These are phyloP conservation scores for Labroides dimidiatus DNA, from an alignment of 2,797 vertebrate species.

Conservation along the genomic window DNA sequence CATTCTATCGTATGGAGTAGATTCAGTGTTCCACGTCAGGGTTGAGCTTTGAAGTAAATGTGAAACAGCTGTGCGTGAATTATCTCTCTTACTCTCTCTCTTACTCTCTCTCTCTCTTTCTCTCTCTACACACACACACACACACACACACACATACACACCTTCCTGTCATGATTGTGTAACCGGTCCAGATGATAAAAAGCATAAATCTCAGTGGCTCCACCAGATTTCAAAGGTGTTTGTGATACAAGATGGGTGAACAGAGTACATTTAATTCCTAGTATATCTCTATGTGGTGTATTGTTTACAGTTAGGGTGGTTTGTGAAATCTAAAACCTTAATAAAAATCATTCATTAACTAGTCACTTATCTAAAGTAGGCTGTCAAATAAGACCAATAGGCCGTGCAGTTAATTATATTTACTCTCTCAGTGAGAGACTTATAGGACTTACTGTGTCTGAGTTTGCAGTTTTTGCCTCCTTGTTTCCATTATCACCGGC, in stretches of 20 bases:
- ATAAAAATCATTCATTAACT: constrained; percentile 8
- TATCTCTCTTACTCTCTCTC: constrained; percentile 33
- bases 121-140: neutral
- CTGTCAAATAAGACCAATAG: neutral
- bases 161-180: constrained; percentile 56
- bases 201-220: constrained; percentile 53
- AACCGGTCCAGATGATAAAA: constrained; percentile 61
- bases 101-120: constrained; percentile 18
- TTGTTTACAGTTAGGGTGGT: neutral
- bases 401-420: neutral
- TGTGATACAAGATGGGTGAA: constrained; percentile 5
- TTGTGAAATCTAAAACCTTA: neutral
- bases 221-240: constrained; percentile 3
- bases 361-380: neutral
- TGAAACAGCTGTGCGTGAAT: constrained; percentile 67
- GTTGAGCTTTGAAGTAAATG: constrained; percentile 65
- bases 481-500: constrained; percentile 81
- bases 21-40: constrained; percentile 16
- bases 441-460: constrained; percentile 84
- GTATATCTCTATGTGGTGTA: neutral
- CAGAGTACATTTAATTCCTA: neutral
- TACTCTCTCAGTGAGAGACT: constrained; percentile 7
- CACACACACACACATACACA: constrained; percentile 38
- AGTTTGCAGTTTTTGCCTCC: constrained; percentile 72
- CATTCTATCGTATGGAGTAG: constrained; percentile 14